A percentile compares a stretch with the other conserved stretches of the same genome.
phyloP scores from a whole-genome alignment of 2,888 invertebrate genomes.

The Diaphora mendica region DNA sequence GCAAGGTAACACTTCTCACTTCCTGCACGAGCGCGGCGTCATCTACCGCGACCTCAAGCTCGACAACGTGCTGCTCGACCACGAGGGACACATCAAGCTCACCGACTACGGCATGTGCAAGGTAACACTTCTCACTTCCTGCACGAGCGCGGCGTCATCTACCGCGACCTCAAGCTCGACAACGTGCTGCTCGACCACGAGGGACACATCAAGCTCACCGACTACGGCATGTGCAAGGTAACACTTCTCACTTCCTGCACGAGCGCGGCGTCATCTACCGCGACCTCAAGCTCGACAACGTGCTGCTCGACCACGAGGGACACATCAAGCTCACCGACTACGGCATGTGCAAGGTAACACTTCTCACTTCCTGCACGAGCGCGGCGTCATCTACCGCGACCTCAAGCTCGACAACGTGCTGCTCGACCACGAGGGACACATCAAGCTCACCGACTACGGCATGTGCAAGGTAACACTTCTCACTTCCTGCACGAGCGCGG shows the following conservation, averaged over 20 bases:
- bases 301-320: slow-evolving; percentile 98
- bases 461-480: slow-evolving; percentile 91
- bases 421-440: slow-evolving; percentile 99
- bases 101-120: slow-evolving; percentile 99
- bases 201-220: slow-evolving; percentile 99
- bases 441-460: slow-evolving; percentile 99
- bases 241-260: background rate
- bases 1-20: slow-evolving; percentile 88
- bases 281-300: slow-evolving; percentile 98
- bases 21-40: slow-evolving; percentile 91
- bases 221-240: slow-evolving; percentile 98
- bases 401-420: slow-evolving; percentile 98
- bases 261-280: slow-evolving; percentile 98
- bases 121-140: slow-evolving; percentile 92
- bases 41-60: slow-evolving; percentile 99
- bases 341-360: slow-evolving; percentile 94
- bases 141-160: slow-evolving; percentile 99
- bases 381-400: slow-evolving; percentile 99
- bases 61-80: slow-evolving; percentile 98
- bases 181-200: slow-evolving; percentile 99
- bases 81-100: slow-evolving; percentile 99
- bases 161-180: slow-evolving; percentile 98
- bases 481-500: slow-evolving; percentile 88
- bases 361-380: slow-evolving; percentile 97
- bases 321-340: slow-evolving; percentile 99